These are phyloP conservation scores for Ochotona curzoniae DNA, from an alignment of 2,113 vertebrate genomes.

Conservation along the genomic window DNA sequence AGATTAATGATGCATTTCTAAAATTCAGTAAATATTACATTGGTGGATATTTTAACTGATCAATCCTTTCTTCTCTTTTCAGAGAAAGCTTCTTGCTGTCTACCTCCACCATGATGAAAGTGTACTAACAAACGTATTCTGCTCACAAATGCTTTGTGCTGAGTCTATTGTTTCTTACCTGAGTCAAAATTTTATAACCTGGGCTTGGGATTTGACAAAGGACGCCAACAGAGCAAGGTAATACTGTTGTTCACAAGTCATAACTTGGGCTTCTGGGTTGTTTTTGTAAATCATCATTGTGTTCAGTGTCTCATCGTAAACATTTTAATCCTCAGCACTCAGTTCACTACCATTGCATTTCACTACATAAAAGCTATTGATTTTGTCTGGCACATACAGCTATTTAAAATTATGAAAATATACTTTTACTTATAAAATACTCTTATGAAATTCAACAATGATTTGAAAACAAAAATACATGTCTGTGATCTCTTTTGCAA, in stretches of 20 bases:
- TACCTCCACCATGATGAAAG: constrained; percentile 99
- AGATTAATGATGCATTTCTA: not conserved
- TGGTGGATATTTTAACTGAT: constrained; percentile 60
- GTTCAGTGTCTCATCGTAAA: constrained; percentile 57
- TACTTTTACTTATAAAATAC: constrained; percentile 31
- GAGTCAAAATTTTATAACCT: constrained; percentile 99
- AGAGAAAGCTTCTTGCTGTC: constrained; percentile 99
- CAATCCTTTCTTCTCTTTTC: constrained; percentile 79
- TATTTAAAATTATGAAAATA: constrained; percentile 47
- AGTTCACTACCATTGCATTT: constrained; percentile 48
- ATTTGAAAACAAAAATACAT: constrained; percentile 37
- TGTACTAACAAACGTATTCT: constrained; percentile 99
- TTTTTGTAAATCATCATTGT: not conserved
- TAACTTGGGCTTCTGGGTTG: constrained; percentile 44
- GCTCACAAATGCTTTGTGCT: constrained; percentile 99
- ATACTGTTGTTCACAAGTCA: constrained; percentile 62
- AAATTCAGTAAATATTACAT: constrained; percentile 51
- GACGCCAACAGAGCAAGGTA: constrained; percentile 99
- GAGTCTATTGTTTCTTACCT: constrained; percentile 99
- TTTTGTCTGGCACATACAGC: constrained; percentile 34
- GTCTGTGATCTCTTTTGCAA: constrained; percentile 23
- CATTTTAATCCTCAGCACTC: constrained; percentile 52
- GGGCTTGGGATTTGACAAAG: constrained; percentile 99
- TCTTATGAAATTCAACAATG: constrained; percentile 55
- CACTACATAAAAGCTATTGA: constrained; percentile 34